A percentile compares a stretch with the other conserved stretches of the same genome.
Evolutionary conservation across 2,113 vertebrate genomes (phyloP).

Genomic region (Scomber scombrus): DNA sequence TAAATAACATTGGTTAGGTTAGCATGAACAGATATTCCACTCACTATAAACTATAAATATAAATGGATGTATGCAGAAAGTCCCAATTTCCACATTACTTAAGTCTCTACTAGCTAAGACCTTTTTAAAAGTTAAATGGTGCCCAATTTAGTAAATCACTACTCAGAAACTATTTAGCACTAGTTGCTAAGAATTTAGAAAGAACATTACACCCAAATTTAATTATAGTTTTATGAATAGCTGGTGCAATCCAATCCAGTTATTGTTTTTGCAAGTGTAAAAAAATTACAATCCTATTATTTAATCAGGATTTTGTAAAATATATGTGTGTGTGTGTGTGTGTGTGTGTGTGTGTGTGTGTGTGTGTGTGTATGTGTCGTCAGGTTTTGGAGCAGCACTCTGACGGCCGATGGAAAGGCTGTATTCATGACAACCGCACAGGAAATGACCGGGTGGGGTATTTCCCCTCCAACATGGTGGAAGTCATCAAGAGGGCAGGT

Average conservation of each 20-base stretch:
- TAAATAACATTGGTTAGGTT: neutral
- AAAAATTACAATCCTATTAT: neutral
- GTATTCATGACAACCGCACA: constrained; percentile 98
- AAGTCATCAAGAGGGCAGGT: constrained; percentile 98
- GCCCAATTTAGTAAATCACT: neutral
- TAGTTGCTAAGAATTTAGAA: neutral
- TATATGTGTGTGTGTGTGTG: neutral
- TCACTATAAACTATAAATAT: neutral
- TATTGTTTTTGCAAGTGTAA: neutral
- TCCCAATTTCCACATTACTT: neutral
- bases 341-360: neutral
- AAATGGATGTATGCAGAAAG: neutral
- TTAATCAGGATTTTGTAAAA: neutral
- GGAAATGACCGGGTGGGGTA: constrained; percentile 98
- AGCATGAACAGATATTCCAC: neutral
- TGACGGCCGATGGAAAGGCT: constrained; percentile 98
- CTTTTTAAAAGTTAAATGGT: neutral
- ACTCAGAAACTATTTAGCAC: neutral
- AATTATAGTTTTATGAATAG: neutral
- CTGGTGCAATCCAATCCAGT: neutral
- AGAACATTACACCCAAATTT: neutral
- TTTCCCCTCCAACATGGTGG: constrained; percentile 97
- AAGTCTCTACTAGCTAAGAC: neutral
- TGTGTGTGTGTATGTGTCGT: constrained; percentile 7
- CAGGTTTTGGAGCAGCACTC: constrained; percentile 98